Conservation (phyloP, 2,797 vertebrate genomes). For the Anas bernieri region DNA sequence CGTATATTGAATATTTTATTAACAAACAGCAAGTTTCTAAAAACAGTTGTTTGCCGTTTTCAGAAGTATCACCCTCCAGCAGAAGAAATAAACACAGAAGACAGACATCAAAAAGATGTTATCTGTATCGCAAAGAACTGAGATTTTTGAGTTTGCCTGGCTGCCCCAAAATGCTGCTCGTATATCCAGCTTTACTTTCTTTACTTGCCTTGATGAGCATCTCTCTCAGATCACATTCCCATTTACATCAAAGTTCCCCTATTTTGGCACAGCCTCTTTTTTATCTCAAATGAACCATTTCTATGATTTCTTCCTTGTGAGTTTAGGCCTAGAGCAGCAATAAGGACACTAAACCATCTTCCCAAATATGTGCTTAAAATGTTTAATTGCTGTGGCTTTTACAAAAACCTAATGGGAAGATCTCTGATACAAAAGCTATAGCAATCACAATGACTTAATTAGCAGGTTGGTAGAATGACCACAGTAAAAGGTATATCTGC, state of each 20-base stretch:
- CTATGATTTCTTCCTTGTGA: not conserved
- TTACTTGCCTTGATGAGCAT: not conserved
- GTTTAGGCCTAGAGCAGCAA: not conserved
- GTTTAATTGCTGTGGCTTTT: not conserved
- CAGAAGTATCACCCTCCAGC: conserved; percentile 2
- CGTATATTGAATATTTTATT: not conserved
- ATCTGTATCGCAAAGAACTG: not conserved
- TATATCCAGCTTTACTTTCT: not conserved
- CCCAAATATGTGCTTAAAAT: not conserved
- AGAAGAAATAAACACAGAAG: not conserved
- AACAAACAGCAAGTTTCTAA: not conserved
- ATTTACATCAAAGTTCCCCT: not conserved
- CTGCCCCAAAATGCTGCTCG: not conserved
- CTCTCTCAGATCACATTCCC: not conserved
- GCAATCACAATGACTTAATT: not conserved
- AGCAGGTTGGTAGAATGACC: not conserved
- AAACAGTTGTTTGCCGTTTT: not conserved
- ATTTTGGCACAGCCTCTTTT: not conserved
- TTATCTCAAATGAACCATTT: not conserved
- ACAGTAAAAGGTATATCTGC: not conserved
- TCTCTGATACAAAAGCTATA: not conserved
- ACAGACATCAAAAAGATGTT: conserved; percentile 14
- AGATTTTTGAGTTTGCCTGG: not conserved
- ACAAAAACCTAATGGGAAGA: not conserved
- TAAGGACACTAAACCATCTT: not conserved